These are phyloP conservation scores for Urechis unicinctus DNA, from an alignment of 2,888 invertebrate species.

Conservation along the genomic window DNA sequence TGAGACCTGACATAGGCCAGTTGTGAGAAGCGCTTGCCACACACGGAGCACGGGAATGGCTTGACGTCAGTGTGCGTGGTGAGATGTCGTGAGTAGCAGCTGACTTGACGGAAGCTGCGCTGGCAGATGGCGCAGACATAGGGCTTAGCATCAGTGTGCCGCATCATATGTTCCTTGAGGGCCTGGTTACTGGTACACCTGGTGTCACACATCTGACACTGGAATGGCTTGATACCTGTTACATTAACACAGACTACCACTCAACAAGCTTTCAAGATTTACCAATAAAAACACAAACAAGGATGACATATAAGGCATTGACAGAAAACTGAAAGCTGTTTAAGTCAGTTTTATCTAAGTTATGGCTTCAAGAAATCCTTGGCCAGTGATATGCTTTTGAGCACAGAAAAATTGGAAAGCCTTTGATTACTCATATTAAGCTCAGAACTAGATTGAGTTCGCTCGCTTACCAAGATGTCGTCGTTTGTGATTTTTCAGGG, in stretches of 20 bases:
- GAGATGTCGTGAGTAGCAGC: neutral
- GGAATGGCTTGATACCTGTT: neutral
- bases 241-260: neutral
- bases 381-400: no score
- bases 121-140: neutral
- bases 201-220: neutral
- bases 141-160: neutral
- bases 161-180: neutral
- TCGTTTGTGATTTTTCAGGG: no score
- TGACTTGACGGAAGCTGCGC: neutral
- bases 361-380: no score
- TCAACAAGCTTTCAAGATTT: neutral
- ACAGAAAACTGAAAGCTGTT: no score
- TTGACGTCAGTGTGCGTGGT: conserved; percentile 2
- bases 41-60: conserved; percentile 1
- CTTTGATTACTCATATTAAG: no score
- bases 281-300: no score
- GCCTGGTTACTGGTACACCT: neutral
- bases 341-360: no score
- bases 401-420: no score
- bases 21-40: conserved; percentile 1
- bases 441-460: no score
- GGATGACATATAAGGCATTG: no score
- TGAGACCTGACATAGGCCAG: neutral
- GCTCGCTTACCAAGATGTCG: no score